Conservation (phyloP, 1,140 invertebrate genomes). For the Cyclargus thomasi region DNA sequence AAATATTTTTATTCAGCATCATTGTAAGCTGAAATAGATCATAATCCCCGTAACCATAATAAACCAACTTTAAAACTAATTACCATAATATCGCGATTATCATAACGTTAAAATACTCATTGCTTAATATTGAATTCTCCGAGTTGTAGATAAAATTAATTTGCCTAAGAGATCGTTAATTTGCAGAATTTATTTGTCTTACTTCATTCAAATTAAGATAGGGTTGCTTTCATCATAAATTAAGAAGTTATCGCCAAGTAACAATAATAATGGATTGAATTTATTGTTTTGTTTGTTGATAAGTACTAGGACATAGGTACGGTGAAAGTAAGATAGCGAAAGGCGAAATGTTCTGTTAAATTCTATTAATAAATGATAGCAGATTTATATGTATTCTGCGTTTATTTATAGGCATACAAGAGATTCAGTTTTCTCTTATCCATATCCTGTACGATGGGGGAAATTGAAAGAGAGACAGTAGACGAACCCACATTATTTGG, state of each 20-base stretch:
- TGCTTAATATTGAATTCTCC: constrained; percentile 1
- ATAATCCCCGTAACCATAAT: neutral
- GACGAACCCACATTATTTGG: no score
- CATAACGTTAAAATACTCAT: constrained; percentile 14
- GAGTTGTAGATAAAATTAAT: constrained; percentile 11
- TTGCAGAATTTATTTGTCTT: constrained; percentile 15
- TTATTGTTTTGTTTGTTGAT: constrained; percentile 15
- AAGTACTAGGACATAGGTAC: constrained; percentile 4
- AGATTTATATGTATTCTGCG: neutral
- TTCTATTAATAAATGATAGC: constrained; percentile 5
- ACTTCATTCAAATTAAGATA: constrained; percentile 14
- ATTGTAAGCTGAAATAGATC: neutral
- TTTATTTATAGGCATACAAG: neutral
- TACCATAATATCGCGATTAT: constrained; percentile 8
- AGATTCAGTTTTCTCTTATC: constrained; percentile 9
- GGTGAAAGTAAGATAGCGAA: constrained; percentile 9
- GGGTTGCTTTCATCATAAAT: constrained; percentile 15
- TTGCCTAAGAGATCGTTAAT: constrained; percentile 7
- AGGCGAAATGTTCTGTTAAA: constrained; percentile 1
- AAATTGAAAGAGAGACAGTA: no score
- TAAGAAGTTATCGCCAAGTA: constrained; percentile 11
- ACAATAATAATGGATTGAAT: constrained; percentile 15
- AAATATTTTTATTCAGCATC: no score
- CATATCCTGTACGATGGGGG: no score
- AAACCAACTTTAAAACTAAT: neutral